phyloP scores from a whole-genome alignment of 1,140 invertebrate species.

The Oryctes rhinoceros region DNA sequence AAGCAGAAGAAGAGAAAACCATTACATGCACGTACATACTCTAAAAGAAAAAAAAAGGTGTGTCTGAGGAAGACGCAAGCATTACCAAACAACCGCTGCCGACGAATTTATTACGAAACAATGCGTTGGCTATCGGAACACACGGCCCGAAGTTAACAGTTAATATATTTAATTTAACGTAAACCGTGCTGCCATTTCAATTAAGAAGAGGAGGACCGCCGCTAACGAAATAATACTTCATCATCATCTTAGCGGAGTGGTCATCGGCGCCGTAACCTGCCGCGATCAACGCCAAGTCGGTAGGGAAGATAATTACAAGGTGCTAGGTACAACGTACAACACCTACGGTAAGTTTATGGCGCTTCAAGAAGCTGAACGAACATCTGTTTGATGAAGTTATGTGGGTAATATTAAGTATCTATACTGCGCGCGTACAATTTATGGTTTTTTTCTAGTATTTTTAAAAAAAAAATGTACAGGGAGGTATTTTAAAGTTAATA shows the following conservation, averaged over 20 bases:
- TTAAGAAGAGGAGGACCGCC: background rate
- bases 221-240: constrained; percentile 5
- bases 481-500: no score
- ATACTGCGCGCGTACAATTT: no score
- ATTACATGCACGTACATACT: no score
- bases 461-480: no score
- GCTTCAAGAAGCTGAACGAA: background rate
- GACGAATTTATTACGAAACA: background rate
- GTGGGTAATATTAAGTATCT: no score
- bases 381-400: background rate
- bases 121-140: background rate
- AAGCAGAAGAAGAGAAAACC: no score
- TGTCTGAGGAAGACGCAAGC: no score
- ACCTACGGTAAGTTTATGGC: background rate
- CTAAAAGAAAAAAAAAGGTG: no score
- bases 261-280: background rate
- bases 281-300: background rate
- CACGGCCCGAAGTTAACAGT: background rate
- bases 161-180: constrained; percentile 12
- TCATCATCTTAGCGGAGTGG: background rate
- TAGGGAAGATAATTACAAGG: background rate
- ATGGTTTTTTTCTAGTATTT: no score
- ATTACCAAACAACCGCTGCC: background rate
- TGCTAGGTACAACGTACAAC: background rate
- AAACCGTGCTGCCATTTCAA: constrained; percentile 13